Evolutionary conservation across 64 coral and sea anemone species (phyloP), one percentile per base, ranked within the genome.

Genomic region (Platygyra sinensis): DNA sequence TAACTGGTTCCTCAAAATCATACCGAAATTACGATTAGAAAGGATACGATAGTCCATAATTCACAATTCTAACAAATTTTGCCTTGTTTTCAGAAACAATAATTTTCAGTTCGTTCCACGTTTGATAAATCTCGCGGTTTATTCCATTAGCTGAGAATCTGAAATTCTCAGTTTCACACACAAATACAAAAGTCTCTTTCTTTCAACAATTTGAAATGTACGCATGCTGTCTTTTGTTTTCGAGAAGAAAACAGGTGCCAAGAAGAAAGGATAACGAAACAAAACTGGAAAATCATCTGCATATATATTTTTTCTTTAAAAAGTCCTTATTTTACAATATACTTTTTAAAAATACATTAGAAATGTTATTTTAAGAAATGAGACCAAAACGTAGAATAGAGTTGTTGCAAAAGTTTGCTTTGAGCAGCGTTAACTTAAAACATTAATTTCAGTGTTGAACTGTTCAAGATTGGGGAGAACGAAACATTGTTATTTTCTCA

Each of bases 211-310:
- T 85, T 65, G 19, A 85, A 83, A 18, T 64, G 18, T 39, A 71
- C 62, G 46, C 81, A 85, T 31, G 63, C 81, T 71, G 62, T 20
- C 32, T n/a, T 85, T 85, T 85, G 81, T 85, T 85, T 16, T 28
- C 65, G 24, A 67, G 5, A 71, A n/a, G 46, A 71, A 85, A 20
- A n/a, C 81, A 85, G 81, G 63, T 85, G 81, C 38, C 63, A 20
- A 17, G 5, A 71, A 71, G 62, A 52, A 85, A 69, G 11, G 65
- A 50, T 28, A 1, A 15, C 22, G n/a, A 72, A 85, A 85, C 24
- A 71, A 51, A 49, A 50, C 5, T 25, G 8, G 22, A 13, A 67
- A 2, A 71, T 28, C 30, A 71, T 85, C 13, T 38, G 38, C 32
- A 24, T 25, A 51, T 33, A 46, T 46, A 36, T 36, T 36, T 46